phyloP scores from a whole-genome alignment of 2,888 invertebrate species.

The Netelia melanura region DNA sequence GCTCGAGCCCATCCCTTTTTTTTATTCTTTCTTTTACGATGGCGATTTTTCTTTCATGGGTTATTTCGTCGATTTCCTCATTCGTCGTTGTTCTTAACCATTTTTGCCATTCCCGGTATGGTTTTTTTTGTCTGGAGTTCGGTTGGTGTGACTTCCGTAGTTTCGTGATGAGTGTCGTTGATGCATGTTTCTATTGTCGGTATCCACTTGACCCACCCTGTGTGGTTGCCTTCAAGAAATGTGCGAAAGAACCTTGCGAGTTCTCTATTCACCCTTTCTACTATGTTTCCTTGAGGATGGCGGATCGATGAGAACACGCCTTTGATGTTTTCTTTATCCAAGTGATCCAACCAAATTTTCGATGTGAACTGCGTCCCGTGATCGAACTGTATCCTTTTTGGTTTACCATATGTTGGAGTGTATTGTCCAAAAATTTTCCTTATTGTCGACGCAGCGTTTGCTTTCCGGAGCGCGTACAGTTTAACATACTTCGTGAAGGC shows the following conservation, averaged over 20 bases:
- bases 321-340: not conserved
- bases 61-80: not conserved
- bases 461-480: not conserved
- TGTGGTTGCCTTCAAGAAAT: too few species aligned
- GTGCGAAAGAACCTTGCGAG: too few species aligned
- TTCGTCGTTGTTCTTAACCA: not conserved
- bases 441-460: not conserved
- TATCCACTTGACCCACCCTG: too few species aligned
- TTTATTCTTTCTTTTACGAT: constrained; percentile 2
- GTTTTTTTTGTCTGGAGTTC: not conserved
- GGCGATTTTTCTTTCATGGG: not conserved
- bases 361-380: constrained; percentile 40
- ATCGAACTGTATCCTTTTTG: constrained; percentile 16
- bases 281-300: not conserved
- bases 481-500: constrained; percentile 25
- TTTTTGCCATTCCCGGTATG: constrained; percentile 14
- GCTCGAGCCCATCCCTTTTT: constrained; percentile 33
- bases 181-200: too few species aligned
- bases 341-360: not conserved
- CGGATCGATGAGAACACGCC: not conserved
- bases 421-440: not conserved
- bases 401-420: constrained; percentile 18
- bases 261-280: too few species aligned
- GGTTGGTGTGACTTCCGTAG: not conserved
- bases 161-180: too few species aligned